Conservation (phyloP, 2,113 vertebrate species). For the Trachemys scripta region DNA sequence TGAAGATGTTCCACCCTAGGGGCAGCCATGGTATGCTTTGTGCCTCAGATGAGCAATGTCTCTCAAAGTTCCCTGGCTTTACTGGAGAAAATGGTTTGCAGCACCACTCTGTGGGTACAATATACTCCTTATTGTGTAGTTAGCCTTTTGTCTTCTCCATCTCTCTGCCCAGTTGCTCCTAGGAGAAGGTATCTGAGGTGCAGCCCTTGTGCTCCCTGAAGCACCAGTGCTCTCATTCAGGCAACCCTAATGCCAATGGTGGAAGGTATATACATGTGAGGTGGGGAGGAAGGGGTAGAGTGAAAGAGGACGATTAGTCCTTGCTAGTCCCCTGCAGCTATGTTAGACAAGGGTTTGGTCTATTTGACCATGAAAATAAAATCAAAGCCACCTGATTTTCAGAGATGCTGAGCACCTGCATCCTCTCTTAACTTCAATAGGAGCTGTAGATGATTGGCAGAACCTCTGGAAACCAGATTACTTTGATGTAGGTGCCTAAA, state of each 20-base stretch:
- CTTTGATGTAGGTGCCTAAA: not conserved
- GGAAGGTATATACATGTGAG: not conserved
- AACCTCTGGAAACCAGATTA: not conserved
- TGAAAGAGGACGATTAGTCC: not conserved
- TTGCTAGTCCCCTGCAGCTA: not conserved
- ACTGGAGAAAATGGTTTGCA: not conserved
- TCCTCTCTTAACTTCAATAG: not conserved
- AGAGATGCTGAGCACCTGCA: not conserved
- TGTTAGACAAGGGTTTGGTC: not conserved
- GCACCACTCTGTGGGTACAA: fast-evolving
- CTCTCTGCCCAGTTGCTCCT: not conserved
- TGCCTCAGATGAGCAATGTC: not conserved
- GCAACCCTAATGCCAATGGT: not conserved
- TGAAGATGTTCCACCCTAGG: not conserved
- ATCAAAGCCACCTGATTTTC: not conserved
- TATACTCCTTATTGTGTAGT: not conserved
- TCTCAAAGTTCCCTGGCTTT: not conserved
- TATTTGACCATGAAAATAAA: not conserved
- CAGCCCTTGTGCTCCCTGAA: not conserved
- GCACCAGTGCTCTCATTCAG: not conserved
- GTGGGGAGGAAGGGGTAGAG: not conserved
- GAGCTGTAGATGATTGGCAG: not conserved
- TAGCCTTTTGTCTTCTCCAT: not conserved
- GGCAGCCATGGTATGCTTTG: not conserved
- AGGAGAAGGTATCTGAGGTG: not conserved